Evolutionary conservation across 2,797 vertebrate genomes (phyloP), one percentile per base, ranked within the genome.

Genomic region (Alectoris magna): DNA sequence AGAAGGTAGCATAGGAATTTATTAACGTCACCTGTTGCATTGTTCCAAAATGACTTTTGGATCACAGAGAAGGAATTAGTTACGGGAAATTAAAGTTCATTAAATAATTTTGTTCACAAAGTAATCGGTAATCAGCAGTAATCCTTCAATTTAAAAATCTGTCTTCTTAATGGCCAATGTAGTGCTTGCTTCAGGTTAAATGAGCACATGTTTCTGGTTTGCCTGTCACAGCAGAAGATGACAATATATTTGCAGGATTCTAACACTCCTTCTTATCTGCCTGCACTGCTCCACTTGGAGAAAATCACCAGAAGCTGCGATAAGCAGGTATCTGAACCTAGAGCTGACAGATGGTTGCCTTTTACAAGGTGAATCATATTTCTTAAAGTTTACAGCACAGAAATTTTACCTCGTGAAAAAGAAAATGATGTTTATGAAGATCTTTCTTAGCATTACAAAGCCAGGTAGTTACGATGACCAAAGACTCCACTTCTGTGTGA

Each of bases 311-410:
- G 78, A 87, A 79, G 38, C 31, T 82, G 87, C 27, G 71, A 89
- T 95, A 94, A 88, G 72, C 43, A 68, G 66, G 43, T 51, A 56
- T 60, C 56, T 56, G 81, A 93, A 90, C 82, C 73, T 73, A 63
- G n/a, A 67, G 53, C 63, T 92, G 92, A 95, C 84, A 94, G 91
- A 87, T 41, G 49, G 70, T 70, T 95, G 86, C 89, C 91, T 94
- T 96, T 93, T 93, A 51, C 88, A 94, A 95, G 87, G 96, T 85
- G 91, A 97, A 88, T 93, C 16, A 6, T 74, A 88, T 84, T 94
- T 92, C 88, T 92, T 94, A 90, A 94, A 87, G 87, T 41, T 74
- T 91, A 95, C 31, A 93, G 60, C n/a, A 76, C 62, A 75, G 51
- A 51, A 78, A 91, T 90, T 97, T 94, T 96, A 84, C 43, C 72